Conservation (phyloP, 2,797 vertebrate genomes). For the Erithacus rubecula region DNA sequence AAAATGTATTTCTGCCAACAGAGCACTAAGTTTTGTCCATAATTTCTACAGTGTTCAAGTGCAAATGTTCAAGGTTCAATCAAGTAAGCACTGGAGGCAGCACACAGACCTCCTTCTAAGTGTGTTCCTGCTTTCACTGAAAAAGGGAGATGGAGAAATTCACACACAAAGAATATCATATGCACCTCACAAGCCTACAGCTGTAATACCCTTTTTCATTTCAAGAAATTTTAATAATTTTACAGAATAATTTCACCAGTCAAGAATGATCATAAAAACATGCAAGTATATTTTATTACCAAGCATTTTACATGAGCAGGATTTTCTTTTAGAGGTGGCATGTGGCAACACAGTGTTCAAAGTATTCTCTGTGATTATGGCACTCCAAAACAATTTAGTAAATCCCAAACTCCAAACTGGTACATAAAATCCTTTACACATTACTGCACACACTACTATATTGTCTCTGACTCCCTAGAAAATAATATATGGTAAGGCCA, state of each 20-base stretch:
- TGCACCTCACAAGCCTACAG: neutral
- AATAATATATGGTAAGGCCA: slow-evolving; percentile 62
- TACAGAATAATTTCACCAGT: neutral
- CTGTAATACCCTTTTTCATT: neutral
- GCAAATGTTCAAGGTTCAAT: neutral
- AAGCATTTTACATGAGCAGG: neutral
- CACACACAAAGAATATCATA: neutral
- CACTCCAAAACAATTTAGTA: neutral
- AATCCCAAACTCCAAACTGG: neutral
- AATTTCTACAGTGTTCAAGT: neutral
- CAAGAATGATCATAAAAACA: neutral
- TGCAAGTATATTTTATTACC: neutral
- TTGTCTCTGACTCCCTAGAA: neutral
- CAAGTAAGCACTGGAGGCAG: neutral
- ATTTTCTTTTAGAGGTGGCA: neutral
- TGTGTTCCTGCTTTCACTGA: neutral
- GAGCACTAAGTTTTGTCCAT: neutral
- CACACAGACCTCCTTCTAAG: neutral
- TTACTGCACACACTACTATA: neutral
- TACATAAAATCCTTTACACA: neutral
- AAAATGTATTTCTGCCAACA: neutral
- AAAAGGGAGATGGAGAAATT: neutral
- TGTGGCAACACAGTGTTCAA: neutral
- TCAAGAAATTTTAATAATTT: neutral
- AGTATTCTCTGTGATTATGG: neutral